phyloP scores from a whole-genome alignment of 2,888 invertebrate genomes.

The Galerucella calmariensis region DNA sequence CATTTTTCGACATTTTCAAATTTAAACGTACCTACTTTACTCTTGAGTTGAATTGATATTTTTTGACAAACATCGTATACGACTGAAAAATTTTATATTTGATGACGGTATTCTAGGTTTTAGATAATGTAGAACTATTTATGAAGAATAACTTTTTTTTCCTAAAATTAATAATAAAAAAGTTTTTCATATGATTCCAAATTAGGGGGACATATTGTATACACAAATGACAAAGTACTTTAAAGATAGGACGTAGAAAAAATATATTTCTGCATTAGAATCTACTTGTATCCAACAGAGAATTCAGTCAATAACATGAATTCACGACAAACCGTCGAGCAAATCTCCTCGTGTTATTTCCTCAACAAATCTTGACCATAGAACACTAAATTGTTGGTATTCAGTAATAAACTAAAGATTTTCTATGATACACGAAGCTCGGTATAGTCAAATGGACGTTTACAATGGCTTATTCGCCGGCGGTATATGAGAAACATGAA shows the following conservation, averaged over 20 bases:
- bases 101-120: too few relatives aligned
- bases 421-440: constrained; percentile 22
- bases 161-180: too few relatives aligned
- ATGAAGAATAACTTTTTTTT: too few relatives aligned
- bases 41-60: too few relatives aligned
- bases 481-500: constrained; percentile 39
- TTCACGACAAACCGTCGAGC: constrained; percentile 15
- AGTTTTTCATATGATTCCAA: too few relatives aligned
- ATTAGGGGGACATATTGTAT: too few relatives aligned
- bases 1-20: too few relatives aligned
- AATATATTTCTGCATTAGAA: neutral
- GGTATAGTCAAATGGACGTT: constrained; percentile 31
- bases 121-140: too few relatives aligned
- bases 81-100: too few relatives aligned
- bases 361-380: constrained; percentile 31
- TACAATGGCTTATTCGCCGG: constrained; percentile 41
- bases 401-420: constrained; percentile 29
- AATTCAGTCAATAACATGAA: constrained; percentile 10
- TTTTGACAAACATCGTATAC: too few relatives aligned
- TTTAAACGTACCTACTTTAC: too few relatives aligned
- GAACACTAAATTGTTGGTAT: constrained; percentile 28
- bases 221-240: too few relatives aligned
- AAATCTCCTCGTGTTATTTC: constrained; percentile 26
- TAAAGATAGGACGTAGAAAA: neutral
- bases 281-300: neutral